Conservation (phyloP, 2,113 vertebrate species). For the Zosterops borbonicus region DNA sequence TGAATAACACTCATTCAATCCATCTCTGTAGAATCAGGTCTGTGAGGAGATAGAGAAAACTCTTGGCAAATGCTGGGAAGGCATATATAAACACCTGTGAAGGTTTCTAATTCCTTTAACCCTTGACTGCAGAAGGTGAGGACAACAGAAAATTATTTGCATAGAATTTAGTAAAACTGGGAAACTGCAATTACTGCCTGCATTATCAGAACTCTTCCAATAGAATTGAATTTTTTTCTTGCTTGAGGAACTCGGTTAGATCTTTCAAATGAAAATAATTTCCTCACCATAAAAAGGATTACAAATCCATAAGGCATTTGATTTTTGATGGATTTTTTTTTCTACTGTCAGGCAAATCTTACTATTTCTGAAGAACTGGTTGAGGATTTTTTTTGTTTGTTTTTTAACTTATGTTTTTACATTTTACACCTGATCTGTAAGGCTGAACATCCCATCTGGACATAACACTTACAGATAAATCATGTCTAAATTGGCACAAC, state of each 20-base stretch:
- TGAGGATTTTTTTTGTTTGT: background rate
- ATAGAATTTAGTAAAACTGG: background rate
- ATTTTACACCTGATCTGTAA: slow-evolving; percentile 17
- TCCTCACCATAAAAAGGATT: background rate
- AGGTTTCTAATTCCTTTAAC: background rate
- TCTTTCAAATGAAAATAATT: background rate
- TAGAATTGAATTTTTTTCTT: background rate
- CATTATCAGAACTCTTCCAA: background rate
- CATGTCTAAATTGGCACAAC: background rate
- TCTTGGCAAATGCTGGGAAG: background rate
- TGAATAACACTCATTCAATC: background rate
- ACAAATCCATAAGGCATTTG: background rate
- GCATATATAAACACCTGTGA: background rate
- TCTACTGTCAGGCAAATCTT: background rate
- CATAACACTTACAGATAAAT: background rate
- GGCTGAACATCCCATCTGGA: slow-evolving; percentile 21
- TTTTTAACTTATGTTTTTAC: background rate
- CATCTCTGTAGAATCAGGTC: background rate
- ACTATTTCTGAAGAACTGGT: background rate
- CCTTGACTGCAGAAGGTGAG: background rate
- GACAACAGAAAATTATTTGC: background rate
- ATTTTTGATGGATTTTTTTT: background rate
- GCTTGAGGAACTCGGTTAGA: background rate
- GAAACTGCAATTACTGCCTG: background rate
- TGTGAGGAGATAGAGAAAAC: background rate